Percentiles rank a stretch among this genome's conserved stretches.
Evolutionary conservation across 1,140 invertebrate species (phyloP).

Genomic region (Rhagoletis zephyria): DNA sequence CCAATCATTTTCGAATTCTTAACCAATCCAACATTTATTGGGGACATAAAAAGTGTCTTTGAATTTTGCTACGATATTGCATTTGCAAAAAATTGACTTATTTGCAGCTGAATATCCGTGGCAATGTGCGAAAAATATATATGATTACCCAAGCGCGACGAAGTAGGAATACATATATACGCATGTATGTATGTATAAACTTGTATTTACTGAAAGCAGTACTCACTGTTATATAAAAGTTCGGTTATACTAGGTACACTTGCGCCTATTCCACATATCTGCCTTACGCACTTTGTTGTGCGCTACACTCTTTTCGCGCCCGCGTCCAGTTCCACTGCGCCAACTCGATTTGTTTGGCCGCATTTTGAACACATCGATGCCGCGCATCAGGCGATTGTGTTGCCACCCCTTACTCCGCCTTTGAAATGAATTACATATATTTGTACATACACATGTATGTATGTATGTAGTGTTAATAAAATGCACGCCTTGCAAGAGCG

Average conservation of each 20-base stretch:
- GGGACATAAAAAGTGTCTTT: too few relatives aligned
- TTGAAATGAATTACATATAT: neutral
- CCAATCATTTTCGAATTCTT: too few relatives aligned
- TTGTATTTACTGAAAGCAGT: neutral
- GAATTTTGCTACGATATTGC: too few relatives aligned
- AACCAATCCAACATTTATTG: too few relatives aligned
- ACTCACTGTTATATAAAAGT: neutral
- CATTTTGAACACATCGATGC: conserved; percentile 17
- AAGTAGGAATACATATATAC: neutral
- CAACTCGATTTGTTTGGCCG: conserved; percentile 36
- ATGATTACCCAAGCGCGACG: neutral
- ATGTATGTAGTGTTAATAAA: neutral
- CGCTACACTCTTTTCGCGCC: neutral
- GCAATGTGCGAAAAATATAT: neutral
- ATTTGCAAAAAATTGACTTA: too few relatives aligned
- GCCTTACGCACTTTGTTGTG: conserved; percentile 19
- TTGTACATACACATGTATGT: too few relatives aligned
- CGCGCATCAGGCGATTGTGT: neutral
- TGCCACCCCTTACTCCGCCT: neutral
- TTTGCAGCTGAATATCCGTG: too few relatives aligned
- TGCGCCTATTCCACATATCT: too few relatives aligned
- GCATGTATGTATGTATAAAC: neutral
- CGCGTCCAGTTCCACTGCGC: neutral
- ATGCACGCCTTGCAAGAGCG: neutral
- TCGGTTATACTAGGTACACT: neutral